Base-by-base conservation (phyloP, 2,113 vertebrate genomes). In the Lota lota region DNA sequence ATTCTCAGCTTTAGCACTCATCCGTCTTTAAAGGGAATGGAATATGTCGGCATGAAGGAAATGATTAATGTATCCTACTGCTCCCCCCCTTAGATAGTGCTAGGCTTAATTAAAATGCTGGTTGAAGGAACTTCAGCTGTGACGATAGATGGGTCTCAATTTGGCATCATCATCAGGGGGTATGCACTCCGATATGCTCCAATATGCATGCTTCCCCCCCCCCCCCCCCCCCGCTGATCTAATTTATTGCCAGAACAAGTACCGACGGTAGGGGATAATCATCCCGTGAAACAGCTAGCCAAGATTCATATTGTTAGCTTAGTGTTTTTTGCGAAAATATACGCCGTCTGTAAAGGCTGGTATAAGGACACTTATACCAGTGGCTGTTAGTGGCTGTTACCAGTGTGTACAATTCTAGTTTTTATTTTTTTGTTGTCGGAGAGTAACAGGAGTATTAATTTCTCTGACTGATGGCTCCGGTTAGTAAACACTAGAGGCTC, bases 71-170 rank as follows among this genome's bases (percentile, higher is more conserved):
- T 64, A 66, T 76, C 74, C 70, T 33, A 63, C 51, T 5, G 56
- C 51, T 63, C 51, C 67, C 54, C 63, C 61, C 19, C 40, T 4
- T 75, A 80, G 63, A 72, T 71, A 18, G 59, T 51, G 22, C 40
- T 60, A 16, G 73, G 40, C 85, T 63, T 79, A 72, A 87, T 82
- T 69, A 58, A 81, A 74, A 53, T 63, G 61, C 65, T 82, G 53
- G 40, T 63, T 33, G n/a, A 47, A 75, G 76, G 53, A 74, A 74
- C 69, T 62, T 51, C 60, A 61, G 58, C 64, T 69, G 28, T 20
- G 63, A 57, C 66, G 22, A 24, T 77, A 69, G 73, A 69, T 61
- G 22, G 14, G 14, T 56, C 53, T 18, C 53, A 56, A 56, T 56
- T 56, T 56, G 53, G 40, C 40, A 1, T 47, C 40, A 47, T 12